Conservation (phyloP, 1,140 invertebrate species). For the Drosophila ercepeae region DNA sequence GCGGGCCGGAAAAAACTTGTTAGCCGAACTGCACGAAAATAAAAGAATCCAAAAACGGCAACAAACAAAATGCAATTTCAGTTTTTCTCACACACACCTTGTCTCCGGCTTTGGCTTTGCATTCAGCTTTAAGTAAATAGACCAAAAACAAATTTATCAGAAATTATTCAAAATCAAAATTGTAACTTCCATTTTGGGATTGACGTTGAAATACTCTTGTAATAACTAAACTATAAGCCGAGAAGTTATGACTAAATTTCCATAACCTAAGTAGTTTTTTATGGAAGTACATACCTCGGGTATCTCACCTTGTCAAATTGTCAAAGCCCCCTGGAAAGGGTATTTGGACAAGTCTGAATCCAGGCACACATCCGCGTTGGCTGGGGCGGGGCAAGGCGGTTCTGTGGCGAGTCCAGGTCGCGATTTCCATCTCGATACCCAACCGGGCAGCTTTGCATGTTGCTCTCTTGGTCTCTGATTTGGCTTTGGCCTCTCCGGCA, state of each 20-base stretch:
- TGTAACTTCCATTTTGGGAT: background rate
- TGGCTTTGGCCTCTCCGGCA: slow-evolving; percentile 25
- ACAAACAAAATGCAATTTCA: slow-evolving; percentile 51
- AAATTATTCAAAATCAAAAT: slow-evolving; percentile 46
- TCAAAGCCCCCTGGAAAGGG: background rate
- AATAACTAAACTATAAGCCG: too few relatives aligned
- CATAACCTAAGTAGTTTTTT: background rate
- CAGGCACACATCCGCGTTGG: slow-evolving; percentile 64
- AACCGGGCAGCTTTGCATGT: slow-evolving; percentile 58
- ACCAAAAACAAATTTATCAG: slow-evolving; percentile 33
- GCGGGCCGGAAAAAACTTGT: slow-evolving; percentile 22
- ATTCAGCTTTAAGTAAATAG: slow-evolving; percentile 14
- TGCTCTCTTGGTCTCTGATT: slow-evolving; percentile 46
- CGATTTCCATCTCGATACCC: slow-evolving; percentile 23
- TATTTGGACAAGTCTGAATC: slow-evolving; percentile 3
- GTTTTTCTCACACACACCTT: slow-evolving; percentile 51
- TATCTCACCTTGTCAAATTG: background rate
- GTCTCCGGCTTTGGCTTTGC: background rate
- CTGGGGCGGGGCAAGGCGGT: slow-evolving; percentile 28
- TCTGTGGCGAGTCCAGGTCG: slow-evolving; percentile 17
- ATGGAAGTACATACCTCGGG: too few relatives aligned
- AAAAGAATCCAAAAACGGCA: slow-evolving; percentile 18
- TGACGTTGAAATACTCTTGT: slow-evolving; percentile 6
- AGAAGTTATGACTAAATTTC: background rate
- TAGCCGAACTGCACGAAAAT: slow-evolving; percentile 26